A percentile compares a stretch with the other conserved stretches of the same genome.
phyloP scores from a whole-genome alignment of 2,888 invertebrate species.

The Epistrophella euchroma region DNA sequence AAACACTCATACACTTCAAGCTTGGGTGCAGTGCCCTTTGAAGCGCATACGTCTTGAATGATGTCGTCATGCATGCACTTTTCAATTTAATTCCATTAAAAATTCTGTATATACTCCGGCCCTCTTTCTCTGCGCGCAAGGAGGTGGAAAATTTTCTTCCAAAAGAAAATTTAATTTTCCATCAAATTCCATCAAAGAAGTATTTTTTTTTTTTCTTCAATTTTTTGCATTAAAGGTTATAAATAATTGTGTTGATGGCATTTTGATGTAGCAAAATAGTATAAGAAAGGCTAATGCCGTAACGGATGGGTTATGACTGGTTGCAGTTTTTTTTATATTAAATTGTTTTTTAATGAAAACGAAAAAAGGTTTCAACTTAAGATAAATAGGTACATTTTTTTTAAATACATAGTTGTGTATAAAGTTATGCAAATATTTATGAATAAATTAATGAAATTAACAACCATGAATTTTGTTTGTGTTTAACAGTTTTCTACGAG shows the following conservation, averaged over 20 bases:
- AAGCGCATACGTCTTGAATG: conserved; percentile 24
- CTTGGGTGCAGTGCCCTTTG: conserved; percentile 64
- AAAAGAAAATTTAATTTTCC: conserved; percentile 37
- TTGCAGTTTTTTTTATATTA: background rate
- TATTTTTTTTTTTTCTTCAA: background rate
- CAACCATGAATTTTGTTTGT: background rate
- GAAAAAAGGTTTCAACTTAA: background rate
- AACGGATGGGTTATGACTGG: no score
- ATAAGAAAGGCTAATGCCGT: background rate
- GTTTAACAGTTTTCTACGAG: background rate
- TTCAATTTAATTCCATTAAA: conserved; percentile 63
- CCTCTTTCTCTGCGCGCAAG: background rate
- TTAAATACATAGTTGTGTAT: background rate
- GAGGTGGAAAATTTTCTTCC: conserved; percentile 18
- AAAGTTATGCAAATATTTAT: background rate
- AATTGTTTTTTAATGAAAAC: background rate
- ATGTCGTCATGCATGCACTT: conserved; percentile 58
- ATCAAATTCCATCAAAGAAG: conserved; percentile 24
- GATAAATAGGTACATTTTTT: background rate
- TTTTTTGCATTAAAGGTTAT: background rate
- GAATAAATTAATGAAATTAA: background rate
- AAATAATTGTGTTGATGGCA: background rate
- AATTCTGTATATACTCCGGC: background rate
- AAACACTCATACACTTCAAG: background rate
- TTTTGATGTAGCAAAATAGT: background rate